Evolutionary conservation across 2,888 invertebrate genomes (phyloP).

Genomic region (Calameuta pallipes): DNA sequence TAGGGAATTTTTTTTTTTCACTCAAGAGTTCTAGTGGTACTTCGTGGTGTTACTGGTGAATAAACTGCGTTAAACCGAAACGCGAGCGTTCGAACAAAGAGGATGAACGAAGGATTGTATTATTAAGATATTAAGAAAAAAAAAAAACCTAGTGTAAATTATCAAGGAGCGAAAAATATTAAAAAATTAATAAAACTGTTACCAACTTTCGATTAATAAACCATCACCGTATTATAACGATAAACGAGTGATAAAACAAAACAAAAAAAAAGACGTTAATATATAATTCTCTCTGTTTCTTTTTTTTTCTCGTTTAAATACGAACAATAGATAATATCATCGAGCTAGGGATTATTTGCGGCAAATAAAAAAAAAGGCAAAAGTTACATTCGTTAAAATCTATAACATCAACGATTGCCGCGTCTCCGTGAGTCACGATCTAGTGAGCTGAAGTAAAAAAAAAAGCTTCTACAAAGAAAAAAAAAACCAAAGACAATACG

Average conservation of each 20-base stretch:
- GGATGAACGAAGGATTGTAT: slow-evolving; percentile 20
- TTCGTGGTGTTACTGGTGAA: slow-evolving; percentile 43
- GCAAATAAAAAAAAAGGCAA: neutral
- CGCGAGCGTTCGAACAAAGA: slow-evolving; percentile 20
- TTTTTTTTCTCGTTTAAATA: slow-evolving; percentile 12
- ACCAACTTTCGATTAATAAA: slow-evolving; percentile 35
- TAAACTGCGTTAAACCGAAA: slow-evolving; percentile 12
- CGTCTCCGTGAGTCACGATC: neutral
- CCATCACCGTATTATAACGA: slow-evolving; percentile 42
- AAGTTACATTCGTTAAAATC: neutral
- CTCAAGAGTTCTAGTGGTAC: slow-evolving; percentile 59
- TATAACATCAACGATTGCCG: neutral
- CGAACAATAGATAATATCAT: slow-evolving; percentile 12
- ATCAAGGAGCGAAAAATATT: slow-evolving; percentile 23
- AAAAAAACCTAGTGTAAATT: slow-evolving; percentile 21
- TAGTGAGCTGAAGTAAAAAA: neutral
- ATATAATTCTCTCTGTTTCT: slow-evolving; percentile 17
- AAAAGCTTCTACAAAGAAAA: neutral
- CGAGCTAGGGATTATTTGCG: neutral
- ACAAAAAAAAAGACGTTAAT: slow-evolving; percentile 20
- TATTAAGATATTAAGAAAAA: neutral
- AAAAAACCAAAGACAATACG: neutral
- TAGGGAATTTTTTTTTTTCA: slow-evolving; percentile 48
- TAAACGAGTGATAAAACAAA: slow-evolving; percentile 8
- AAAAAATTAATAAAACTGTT: slow-evolving; percentile 30